Evolutionary conservation across 2,113 vertebrate genomes (phyloP), one percentile per base, ranked within the genome.

Genomic region (Eubucco bourcierii): DNA sequence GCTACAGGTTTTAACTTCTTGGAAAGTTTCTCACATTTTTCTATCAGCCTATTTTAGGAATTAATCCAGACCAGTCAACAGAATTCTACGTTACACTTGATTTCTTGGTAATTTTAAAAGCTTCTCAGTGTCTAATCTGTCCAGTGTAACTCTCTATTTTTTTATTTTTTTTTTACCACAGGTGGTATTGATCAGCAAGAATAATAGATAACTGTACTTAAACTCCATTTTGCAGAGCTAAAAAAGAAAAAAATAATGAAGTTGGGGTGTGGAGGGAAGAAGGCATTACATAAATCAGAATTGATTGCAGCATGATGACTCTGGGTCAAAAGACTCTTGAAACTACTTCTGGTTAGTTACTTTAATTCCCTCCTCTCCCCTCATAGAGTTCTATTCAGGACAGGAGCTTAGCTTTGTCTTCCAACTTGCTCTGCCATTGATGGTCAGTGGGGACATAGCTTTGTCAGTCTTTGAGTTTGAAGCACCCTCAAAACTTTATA

Each of bases 1-100:
- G 82, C 77, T 95, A 74, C 80, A 95, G 66, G 79, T 94, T 95
- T 95, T 90, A 88, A 79, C 75, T 86, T 87, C 75, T 90, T 93
- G 90, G 90, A 92, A 91, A 72, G 74, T 65, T 59, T 86, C 70
- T 94, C 29, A 65, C 34, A 68, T 87, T 84, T 92, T 95, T 92
- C 64, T 87, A 39, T 96, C 37, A 60, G 64, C 66, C 71, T 79
- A 19, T 88, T 86, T 90, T 55, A 60, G 53, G 56, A 96, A 52
- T 91, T 87, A 89, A 93, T 92, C 84, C 82, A 84, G 75, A 88
- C 71, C 64, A 84, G 73, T 94, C 86, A 84, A 81, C 64, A 75
- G 53, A 94, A 66, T 52, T 81, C 56, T 84, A 59, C 4, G 1
- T 86, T 93, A 41, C 75, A 53, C 56, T 92, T 84, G 65, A 82